These are phyloP conservation scores for Carabus problematicus DNA, from an alignment of 2,888 invertebrate genomes.

Conservation along the genomic window DNA sequence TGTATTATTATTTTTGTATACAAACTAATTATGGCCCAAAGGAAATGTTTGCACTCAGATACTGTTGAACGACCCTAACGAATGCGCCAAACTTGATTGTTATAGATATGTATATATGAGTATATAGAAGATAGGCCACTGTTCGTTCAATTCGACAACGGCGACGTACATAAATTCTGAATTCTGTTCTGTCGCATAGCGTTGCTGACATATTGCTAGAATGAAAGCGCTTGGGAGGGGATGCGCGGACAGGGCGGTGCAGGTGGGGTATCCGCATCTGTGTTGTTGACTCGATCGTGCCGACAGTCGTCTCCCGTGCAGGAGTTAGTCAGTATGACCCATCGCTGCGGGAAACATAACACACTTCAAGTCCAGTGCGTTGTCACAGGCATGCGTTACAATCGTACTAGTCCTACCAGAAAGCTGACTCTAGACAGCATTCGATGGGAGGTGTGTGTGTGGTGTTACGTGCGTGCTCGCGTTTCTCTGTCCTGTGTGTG, in stretches of 20 bases:
- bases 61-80: too few species aligned
- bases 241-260: not conserved
- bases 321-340: constrained; percentile 6
- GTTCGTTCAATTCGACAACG: too few species aligned
- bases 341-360: constrained; percentile 7
- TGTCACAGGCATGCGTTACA: constrained; percentile 13
- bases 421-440: constrained; percentile 25
- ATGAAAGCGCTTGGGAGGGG: not conserved
- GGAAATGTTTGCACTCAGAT: too few species aligned
- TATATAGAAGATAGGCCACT: too few species aligned
- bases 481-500: too few species aligned
- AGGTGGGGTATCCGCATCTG: constrained; percentile 3
- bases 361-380: constrained; percentile 15
- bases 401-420: not conserved
- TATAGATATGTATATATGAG: too few species aligned
- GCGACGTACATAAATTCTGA: too few species aligned
- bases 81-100: too few species aligned
- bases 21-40: too few species aligned
- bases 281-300: constrained; percentile 16
- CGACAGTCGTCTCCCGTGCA: constrained; percentile 11
- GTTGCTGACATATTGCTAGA: constrained; percentile 9
- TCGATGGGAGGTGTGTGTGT: constrained; percentile 31
- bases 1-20: too few species aligned
- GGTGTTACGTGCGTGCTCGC: too few species aligned
- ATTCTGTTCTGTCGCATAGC: too few species aligned